A percentile compares a stretch with the other conserved stretches of the same genome.
Evolutionary conservation across 1,140 invertebrate species (phyloP).

Genomic region (Drosophila trapezifrons): DNA sequence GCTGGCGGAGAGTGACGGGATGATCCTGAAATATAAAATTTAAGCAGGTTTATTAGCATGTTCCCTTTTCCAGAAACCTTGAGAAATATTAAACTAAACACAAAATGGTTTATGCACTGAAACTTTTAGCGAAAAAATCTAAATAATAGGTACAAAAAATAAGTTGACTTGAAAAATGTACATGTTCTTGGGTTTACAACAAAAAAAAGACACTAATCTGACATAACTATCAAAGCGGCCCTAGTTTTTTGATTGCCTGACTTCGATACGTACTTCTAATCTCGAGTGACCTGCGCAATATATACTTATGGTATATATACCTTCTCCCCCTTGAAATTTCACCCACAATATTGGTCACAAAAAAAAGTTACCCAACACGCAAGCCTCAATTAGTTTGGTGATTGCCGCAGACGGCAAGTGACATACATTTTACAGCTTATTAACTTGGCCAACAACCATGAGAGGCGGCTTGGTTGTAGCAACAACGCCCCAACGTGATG

Average conservation of each 20-base stretch:
- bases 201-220: background rate
- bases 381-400: constrained; percentile 66
- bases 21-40: constrained; percentile 37
- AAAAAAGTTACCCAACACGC: constrained; percentile 51
- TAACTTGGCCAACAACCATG: constrained; percentile 74
- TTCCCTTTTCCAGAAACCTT: too few relatives aligned
- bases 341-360: constrained; percentile 23
- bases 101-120: too few relatives aligned
- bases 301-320: background rate
- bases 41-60: background rate
- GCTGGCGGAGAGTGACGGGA: constrained; percentile 65
- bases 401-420: constrained; percentile 65
- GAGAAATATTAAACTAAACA: background rate
- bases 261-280: constrained; percentile 7
- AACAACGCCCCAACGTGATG: constrained; percentile 12
- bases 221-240: background rate
- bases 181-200: background rate
- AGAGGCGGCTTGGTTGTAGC: constrained; percentile 11
- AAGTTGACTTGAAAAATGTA: background rate
- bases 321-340: constrained; percentile 4
- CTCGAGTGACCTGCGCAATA: constrained; percentile 13
- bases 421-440: constrained; percentile 83
- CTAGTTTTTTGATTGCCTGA: constrained; percentile 13
- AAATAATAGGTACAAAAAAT: background rate
- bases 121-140: background rate